Conservation (phyloP, 2,797 vertebrate species). For the Cyclopterus lumpus region DNA sequence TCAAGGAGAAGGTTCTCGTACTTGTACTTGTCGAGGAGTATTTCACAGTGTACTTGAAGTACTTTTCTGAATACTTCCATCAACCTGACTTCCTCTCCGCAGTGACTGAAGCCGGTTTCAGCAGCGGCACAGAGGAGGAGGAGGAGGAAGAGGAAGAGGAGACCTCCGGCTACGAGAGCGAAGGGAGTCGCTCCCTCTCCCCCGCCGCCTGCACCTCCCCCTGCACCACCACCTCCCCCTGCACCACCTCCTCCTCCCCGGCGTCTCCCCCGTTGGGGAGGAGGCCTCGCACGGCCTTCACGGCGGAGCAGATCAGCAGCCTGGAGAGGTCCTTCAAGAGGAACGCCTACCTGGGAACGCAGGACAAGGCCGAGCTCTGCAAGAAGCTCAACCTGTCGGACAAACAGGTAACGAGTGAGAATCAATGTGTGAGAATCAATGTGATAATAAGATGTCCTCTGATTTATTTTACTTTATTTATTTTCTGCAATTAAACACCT, state of each 20-base stretch:
- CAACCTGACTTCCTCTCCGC: not conserved
- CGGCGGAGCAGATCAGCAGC: conserved; percentile 82
- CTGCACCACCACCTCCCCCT: conserved; percentile 21
- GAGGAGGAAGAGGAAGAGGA: conserved; percentile 82
- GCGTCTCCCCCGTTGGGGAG: conserved; percentile 66
- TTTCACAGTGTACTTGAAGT: not conserved
- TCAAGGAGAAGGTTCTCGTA: too few relatives aligned
- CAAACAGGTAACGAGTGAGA: conserved; percentile 80
- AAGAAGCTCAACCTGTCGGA: conserved; percentile 83
- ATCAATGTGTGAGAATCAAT: not conserved
- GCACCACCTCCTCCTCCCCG: conserved; percentile 46
- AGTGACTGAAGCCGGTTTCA: conserved; percentile 68
- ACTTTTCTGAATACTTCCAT: not conserved
- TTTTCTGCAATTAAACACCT: too few relatives aligned
- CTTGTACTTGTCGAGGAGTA: not conserved
- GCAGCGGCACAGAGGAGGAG: conserved; percentile 79
- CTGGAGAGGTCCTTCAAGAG: conserved; percentile 84
- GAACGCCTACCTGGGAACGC: conserved; percentile 84
- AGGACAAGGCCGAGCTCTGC: conserved; percentile 86
- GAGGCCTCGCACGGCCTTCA: conserved; percentile 85
- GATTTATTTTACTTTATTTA: not conserved
- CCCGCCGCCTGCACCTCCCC: conserved; percentile 46
- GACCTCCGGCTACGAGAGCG: conserved; percentile 85
- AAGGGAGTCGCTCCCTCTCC: conserved; percentile 75
- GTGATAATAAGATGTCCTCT: too few relatives aligned